Percentiles rank a stretch among this genome's conserved stretches.
Conservation (phyloP, 2,113 vertebrate genomes). For the Cochlearius cochlearius region DNA sequence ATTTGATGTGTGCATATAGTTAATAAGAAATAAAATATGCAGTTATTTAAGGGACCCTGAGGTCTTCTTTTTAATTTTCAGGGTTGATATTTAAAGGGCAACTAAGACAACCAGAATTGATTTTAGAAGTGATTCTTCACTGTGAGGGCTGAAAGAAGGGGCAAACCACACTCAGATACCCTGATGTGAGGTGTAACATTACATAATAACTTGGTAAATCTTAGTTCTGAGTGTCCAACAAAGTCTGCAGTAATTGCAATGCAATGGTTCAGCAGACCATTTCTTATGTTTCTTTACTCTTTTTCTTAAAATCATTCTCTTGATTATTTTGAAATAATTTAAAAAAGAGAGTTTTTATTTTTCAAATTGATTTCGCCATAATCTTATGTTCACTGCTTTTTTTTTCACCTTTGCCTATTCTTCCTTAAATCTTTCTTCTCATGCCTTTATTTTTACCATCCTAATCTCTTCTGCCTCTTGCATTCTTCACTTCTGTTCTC, state of each 20-base stretch:
- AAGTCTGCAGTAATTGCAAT: not conserved
- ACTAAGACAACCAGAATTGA: not conserved
- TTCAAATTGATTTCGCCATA: not conserved
- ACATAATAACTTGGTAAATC: not conserved
- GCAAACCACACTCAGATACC: not conserved
- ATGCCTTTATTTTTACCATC: not conserved
- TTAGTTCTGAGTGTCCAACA: not conserved
- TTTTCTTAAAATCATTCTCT: not conserved
- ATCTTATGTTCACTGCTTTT: not conserved
- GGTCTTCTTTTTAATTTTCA: not conserved
- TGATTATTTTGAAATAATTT: not conserved
- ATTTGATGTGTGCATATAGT: not conserved
- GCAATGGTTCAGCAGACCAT: not conserved
- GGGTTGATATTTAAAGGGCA: conserved; percentile 25
- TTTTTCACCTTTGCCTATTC: not conserved
- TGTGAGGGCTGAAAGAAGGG: not conserved
- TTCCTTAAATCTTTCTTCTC: not conserved
- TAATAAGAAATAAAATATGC: conserved; percentile 21
- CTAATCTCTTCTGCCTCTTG: not conserved
- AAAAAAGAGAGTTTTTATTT: not conserved
- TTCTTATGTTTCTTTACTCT: not conserved
- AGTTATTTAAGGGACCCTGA: not conserved
- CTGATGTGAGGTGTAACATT: not conserved
- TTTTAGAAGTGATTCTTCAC: conserved; percentile 22
- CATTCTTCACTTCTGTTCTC: not conserved